Conservation (phyloP, 2,797 vertebrate genomes). For the Silurus aristotelis region DNA sequence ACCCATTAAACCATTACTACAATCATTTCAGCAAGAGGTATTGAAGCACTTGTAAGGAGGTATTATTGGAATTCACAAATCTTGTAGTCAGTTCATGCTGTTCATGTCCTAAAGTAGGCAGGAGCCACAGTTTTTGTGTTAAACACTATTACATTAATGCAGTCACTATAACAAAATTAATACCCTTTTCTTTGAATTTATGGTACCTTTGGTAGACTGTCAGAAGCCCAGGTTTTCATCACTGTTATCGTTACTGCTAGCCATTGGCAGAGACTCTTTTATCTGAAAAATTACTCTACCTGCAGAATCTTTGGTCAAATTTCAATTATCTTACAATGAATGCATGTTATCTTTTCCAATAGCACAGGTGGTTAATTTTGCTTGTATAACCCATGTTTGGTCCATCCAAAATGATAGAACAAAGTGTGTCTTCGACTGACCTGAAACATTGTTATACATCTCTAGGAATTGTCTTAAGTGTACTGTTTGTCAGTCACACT, state of each 20-base stretch:
- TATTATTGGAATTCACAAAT: neutral
- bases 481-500: neutral
- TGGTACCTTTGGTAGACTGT: neutral
- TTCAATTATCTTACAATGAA: too few relatives aligned
- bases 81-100: neutral
- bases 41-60: neutral
- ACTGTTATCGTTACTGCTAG: too few relatives aligned
- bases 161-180: neutral
- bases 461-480: neutral
- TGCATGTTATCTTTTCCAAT: too few relatives aligned
- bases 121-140: neutral
- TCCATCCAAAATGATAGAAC: neutral
- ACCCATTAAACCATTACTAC: neutral
- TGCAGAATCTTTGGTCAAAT: too few relatives aligned
- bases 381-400: neutral
- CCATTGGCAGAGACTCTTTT: neutral
- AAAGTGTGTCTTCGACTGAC: neutral
- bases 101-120: too few relatives aligned
- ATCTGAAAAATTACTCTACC: neutral
- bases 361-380: too few relatives aligned
- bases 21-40: neutral
- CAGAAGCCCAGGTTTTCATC: neutral
- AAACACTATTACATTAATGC: neutral
- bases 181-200: neutral
- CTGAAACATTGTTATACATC: neutral